Evolutionary conservation across 2,797 vertebrate species (phyloP).

Genomic region (Mormyrus proboscirostris): DNA sequence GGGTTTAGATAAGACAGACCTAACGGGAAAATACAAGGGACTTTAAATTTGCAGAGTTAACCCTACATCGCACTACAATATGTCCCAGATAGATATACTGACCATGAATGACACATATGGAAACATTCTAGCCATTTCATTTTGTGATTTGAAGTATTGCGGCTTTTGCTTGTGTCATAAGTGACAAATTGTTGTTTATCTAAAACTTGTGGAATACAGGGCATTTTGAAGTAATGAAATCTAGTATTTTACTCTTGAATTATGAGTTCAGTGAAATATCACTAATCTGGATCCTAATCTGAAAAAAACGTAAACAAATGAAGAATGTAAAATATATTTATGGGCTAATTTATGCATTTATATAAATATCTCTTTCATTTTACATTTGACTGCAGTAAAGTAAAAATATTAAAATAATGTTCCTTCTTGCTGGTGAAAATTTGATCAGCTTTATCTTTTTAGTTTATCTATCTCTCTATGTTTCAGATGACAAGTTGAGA

Average conservation of each 20-base stretch:
- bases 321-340: slow-evolving; percentile 17
- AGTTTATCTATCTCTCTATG: slow-evolving; percentile 34
- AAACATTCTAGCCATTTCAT: not conserved
- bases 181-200: not conserved
- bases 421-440: slow-evolving; percentile 46
- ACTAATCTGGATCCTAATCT: slow-evolving; percentile 19
- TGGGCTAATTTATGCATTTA: slow-evolving; percentile 27
- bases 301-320: not conserved
- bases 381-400: slow-evolving; percentile 10
- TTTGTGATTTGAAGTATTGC: not conserved
- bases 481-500: slow-evolving; percentile 69
- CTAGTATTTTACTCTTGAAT: not conserved
- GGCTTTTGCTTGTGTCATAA: not conserved
- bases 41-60: not conserved
- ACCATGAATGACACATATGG: not conserved
- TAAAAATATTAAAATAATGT: slow-evolving; percentile 25
- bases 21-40: not conserved
- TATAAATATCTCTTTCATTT: slow-evolving; percentile 16
- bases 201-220: not conserved
- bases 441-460: slow-evolving; percentile 46
- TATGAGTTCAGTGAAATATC: not conserved
- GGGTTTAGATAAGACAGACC: not conserved
- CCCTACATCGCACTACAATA: not conserved
- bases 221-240: not conserved
- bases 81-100: not conserved